These are phyloP conservation scores for Cyclophora punctaria DNA, from an alignment of 2,888 invertebrate genomes.

Conservation along the genomic window DNA sequence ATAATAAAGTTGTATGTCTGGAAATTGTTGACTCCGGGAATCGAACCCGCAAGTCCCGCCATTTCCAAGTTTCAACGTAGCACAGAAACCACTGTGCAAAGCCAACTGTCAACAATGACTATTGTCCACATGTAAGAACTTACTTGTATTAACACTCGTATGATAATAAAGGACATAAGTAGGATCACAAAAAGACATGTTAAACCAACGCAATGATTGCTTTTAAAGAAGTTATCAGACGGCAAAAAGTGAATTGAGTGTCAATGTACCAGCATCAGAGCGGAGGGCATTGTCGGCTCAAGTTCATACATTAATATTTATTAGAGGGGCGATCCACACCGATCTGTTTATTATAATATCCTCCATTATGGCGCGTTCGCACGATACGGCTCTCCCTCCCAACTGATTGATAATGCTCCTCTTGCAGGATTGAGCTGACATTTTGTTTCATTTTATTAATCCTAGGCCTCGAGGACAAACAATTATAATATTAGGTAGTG, in stretches of 20 bases:
- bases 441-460: conserved; percentile 8
- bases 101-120: too few species aligned
- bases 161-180: too few species aligned
- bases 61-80: too few species aligned
- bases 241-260: conserved; percentile 63
- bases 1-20: too few species aligned
- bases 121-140: too few species aligned
- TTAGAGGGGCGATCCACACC: conserved; percentile 57
- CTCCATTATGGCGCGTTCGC: conserved; percentile 71
- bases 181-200: too few species aligned
- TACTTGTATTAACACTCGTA: too few species aligned
- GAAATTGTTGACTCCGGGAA: too few species aligned
- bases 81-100: too few species aligned
- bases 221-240: conserved; percentile 24
- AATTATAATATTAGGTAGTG: too few species aligned
- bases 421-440: conserved; percentile 10
- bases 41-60: too few species aligned
- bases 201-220: conserved; percentile 23
- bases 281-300: conserved; percentile 53
- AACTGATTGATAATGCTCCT: conserved; percentile 47
- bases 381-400: conserved; percentile 42
- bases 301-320: conserved; percentile 73
- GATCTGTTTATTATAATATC: conserved; percentile 74
- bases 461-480: too few species aligned
- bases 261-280: conserved; percentile 71